Base-by-base conservation (phyloP, 2,888 invertebrate genomes). In the Eurytoma adleriae region DNA sequence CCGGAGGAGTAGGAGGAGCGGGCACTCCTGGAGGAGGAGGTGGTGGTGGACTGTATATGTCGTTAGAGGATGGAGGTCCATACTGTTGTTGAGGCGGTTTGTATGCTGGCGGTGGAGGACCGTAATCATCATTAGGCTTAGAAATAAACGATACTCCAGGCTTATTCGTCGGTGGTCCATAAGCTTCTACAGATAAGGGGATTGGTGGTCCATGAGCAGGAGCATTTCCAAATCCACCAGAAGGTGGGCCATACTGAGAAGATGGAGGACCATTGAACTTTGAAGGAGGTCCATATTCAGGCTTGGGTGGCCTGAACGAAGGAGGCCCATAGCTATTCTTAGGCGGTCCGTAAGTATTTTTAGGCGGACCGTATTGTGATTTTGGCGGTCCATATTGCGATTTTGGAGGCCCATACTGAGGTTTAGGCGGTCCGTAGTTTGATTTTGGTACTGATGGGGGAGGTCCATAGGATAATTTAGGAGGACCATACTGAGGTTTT, bases 1-100 rank as follows among this genome's bases (percentile, higher is more conserved):
- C 93, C 5, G 95, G 94, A 7, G 95, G 95, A 0, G 95, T 95
- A 0, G 95, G 95, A 0, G 95, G 95, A 0, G 95, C 95, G 59
- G 94, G 94, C 1, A 93, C 93, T 40, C 95, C 95, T 1, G 94
- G 94, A 84, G 94, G 94, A 0, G 94, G 94, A 0, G 94, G 93
- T 61, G 92, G 92, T 0, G 93, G 93, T 2, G 94, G 94, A 3
- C 94, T 93, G 83, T 93, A 93, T 81, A 92, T 92, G 0, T 91
- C 91, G 0, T 77, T 74, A 66, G 72, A 20, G 40, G 83, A 82
- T 12, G 92, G 92, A 2, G 92, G 91, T 4, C 92, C 92, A 78
- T 92, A 92, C 50, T 87, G 85, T 12, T 83, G 80, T 13, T 69
- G 73, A 20, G 69, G 77, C n/a, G 54, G n/a, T 54, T 66, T 24